Base-by-base conservation (phyloP, 23 tunicate genomes). In the Halocynthia roretzi region DNA sequence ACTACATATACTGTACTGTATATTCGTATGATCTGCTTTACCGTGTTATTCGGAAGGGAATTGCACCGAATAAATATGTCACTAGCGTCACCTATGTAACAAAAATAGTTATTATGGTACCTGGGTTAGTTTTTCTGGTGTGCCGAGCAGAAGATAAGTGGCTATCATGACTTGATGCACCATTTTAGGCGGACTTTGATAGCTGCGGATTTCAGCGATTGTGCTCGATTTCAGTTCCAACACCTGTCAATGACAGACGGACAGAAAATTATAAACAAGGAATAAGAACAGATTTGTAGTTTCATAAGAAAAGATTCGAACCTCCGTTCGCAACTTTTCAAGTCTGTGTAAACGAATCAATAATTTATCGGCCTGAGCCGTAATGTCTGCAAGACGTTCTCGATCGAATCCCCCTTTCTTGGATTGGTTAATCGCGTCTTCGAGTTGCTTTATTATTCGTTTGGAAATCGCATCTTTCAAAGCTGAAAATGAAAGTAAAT, bases 171-270 rank as follows among this genome's bases (percentile, higher is more conserved):
- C 96, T 14, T 75, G 67, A 50, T 84, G 96, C 14, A 96, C 86
- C 51, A 82, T 75, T 6, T 72, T 77, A 22, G 87, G 86, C 48
- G 99, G 99, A 17, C 76, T 85, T 63, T 96, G 82, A 71, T 96
- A 96, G 68, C 96, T 90, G 19, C 99, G 77, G 7, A 96, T 56
- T 67, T 96, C 99, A 19, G 94, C 87, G 55, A 96, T 96, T 49
- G 99, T 96, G 67, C 96, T 92, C 64, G 95, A 96, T 63, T 96
- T 96, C 76, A 89, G 67, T 61, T 85, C 93, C 51, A 96, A 64
- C 54, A 96, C 96, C 96, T 96, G 56, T 17, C 44, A 50, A 20
- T 58, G 9, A 76, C 51, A 8, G 15, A n/a, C 15, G 18, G 64
- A 14, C 64, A 58, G 18, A 14, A 1, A 0, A n/a, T 14, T 58